These are phyloP conservation scores for Lasioglossum lativentre DNA, from an alignment of 2,888 invertebrate species.

Conservation along the genomic window DNA sequence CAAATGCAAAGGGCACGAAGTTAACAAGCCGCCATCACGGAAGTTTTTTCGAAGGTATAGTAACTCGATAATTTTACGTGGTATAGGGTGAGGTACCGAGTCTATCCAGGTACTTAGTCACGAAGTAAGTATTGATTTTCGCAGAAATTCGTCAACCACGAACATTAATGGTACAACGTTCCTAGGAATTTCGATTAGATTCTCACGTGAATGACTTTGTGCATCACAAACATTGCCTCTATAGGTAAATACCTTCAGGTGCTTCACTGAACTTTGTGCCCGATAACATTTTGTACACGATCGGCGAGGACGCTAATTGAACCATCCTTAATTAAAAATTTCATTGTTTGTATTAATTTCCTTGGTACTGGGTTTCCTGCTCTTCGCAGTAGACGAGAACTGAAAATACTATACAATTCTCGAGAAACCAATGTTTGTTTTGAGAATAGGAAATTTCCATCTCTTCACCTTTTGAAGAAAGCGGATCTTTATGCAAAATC, in stretches of 20 bases:
- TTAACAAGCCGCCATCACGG: background rate
- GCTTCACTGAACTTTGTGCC: background rate
- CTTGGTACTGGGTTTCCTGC: background rate
- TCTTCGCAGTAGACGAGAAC: too few species aligned
- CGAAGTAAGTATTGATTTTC: conserved; percentile 39
- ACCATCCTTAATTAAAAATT: background rate
- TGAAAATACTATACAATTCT: too few species aligned
- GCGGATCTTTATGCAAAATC: too few species aligned
- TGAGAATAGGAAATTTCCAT: too few species aligned
- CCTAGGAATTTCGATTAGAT: background rate
- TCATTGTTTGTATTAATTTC: background rate
- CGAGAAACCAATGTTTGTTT: too few species aligned
- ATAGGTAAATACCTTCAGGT: background rate
- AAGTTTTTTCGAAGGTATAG: background rate
- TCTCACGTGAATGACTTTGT: background rate
- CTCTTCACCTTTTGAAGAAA: too few species aligned
- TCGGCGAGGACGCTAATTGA: background rate
- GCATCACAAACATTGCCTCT: background rate
- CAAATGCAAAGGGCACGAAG: background rate
- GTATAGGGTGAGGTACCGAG: background rate
- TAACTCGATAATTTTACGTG: background rate
- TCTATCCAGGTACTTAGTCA: conserved; percentile 19
- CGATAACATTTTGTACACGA: background rate
- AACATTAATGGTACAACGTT: conserved; percentile 2
- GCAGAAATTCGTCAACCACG: conserved; percentile 25